phyloP scores from a whole-genome alignment of 2,113 vertebrate species.

The Cinclus cinclus region DNA sequence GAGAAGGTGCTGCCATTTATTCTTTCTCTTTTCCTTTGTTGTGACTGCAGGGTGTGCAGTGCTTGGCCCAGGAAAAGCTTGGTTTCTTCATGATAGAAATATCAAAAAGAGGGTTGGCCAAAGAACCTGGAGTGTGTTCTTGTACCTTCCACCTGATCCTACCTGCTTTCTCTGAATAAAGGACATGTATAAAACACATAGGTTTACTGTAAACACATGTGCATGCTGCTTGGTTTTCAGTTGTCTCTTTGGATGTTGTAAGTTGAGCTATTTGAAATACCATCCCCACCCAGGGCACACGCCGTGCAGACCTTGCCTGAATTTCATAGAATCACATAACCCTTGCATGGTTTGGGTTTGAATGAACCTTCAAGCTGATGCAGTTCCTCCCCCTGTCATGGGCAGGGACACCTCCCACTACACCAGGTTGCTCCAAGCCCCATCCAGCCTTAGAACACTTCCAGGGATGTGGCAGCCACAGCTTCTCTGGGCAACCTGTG shows the following conservation, averaged over 20 bases:
- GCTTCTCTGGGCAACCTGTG: background rate
- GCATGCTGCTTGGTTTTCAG: background rate
- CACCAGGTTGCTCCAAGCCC: background rate
- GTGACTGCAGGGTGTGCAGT: background rate
- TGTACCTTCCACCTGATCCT: accelerated
- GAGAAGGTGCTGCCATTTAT: background rate
- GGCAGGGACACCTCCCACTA: background rate
- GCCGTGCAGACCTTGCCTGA: background rate
- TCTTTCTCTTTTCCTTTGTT: background rate
- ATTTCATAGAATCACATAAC: background rate
- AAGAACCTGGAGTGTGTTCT: background rate
- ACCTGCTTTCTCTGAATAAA: background rate
- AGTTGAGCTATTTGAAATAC: background rate
- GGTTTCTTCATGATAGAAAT: background rate
- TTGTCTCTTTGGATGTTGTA: background rate
- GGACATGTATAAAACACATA: background rate
- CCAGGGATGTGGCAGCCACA: background rate
- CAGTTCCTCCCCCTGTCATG: background rate
- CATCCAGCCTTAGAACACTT: accelerated
- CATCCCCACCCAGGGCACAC: background rate
- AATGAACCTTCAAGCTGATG: background rate
- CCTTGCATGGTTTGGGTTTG: background rate
- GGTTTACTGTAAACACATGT: background rate
- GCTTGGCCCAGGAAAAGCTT: background rate
- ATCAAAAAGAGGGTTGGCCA: background rate